A percentile compares a stretch with the other conserved stretches of the same genome.
phyloP scores from a whole-genome alignment of 2,113 vertebrate species.

The Oncorhynchus gorbuscha region DNA sequence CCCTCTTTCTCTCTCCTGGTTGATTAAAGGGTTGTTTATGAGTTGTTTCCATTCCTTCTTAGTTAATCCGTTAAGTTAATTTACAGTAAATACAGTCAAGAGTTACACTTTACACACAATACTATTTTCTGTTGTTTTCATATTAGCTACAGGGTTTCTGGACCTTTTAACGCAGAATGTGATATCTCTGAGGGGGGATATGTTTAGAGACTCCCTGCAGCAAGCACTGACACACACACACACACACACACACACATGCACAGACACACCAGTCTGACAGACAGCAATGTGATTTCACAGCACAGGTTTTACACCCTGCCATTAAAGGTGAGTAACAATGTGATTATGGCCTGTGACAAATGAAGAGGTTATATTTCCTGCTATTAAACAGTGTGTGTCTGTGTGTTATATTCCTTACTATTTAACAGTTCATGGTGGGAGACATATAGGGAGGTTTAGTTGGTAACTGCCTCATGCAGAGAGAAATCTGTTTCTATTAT shows the following conservation, averaged over 20 bases:
- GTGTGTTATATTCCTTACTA: constrained; percentile 45
- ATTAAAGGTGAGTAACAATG: constrained; percentile 70
- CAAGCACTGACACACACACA: neutral
- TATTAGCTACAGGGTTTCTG: neutral
- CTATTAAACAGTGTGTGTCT: too few species aligned
- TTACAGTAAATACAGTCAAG: too few species aligned
- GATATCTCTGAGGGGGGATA: too few species aligned
- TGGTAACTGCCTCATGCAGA: constrained; percentile 54
- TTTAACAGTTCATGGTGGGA: constrained; percentile 76
- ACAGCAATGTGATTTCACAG: neutral
- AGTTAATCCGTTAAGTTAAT: too few species aligned
- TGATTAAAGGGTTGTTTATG: too few species aligned
- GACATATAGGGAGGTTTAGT: constrained; percentile 68
- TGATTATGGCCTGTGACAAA: constrained; percentile 78
- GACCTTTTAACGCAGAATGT: neutral
- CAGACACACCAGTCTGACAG: neutral
- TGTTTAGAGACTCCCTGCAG: neutral
- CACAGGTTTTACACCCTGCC: constrained; percentile 62
- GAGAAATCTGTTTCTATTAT: constrained; percentile 28
- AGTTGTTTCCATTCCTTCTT: too few species aligned
- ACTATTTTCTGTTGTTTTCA: too few species aligned
- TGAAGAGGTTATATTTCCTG: constrained; percentile 68
- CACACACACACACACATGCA: neutral
- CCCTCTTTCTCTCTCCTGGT: too few species aligned
- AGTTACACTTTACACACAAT: too few species aligned